These are phyloP conservation scores for Gymnocephalus cernua DNA, from an alignment of 2,113 vertebrate genomes.

Conservation along the genomic window DNA sequence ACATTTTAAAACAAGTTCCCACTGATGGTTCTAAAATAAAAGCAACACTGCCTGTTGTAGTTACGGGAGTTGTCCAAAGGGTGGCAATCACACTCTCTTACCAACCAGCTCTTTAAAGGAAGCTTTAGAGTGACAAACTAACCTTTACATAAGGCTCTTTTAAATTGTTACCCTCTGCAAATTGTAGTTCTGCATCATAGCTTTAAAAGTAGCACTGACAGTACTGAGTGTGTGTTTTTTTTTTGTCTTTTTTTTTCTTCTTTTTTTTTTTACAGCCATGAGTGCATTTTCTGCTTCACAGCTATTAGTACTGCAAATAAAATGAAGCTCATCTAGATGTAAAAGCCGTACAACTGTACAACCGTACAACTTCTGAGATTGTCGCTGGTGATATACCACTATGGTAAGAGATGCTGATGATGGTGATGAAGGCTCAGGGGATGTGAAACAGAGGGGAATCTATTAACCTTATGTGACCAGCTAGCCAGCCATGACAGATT, in stretches of 20 bases:
- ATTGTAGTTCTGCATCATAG: constrained; percentile 57
- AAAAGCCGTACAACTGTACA: neutral
- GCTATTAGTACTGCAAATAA: constrained; percentile 33
- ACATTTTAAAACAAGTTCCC: neutral
- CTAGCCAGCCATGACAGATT: constrained; percentile 78
- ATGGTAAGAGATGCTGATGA: constrained; percentile 59
- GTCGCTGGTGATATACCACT: constrained; percentile 39
- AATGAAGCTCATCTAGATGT: constrained; percentile 40
- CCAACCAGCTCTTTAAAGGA: neutral
- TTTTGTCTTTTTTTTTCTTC: neutral
- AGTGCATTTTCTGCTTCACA: constrained; percentile 32
- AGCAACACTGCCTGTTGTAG: constrained; percentile 7
- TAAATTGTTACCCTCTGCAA: constrained; percentile 59
- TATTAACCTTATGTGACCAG: constrained; percentile 80
- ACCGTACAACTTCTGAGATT: constrained; percentile 23
- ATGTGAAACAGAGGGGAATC: constrained; percentile 69
- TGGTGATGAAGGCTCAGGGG: constrained; percentile 54
- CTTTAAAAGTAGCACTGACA: constrained; percentile 44
- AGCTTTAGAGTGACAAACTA: constrained; percentile 46
- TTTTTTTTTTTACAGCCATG: neutral
- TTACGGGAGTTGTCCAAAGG: constrained; percentile 46
- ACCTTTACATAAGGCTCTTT: constrained; percentile 52
- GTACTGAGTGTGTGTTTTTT: neutral
- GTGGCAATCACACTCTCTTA: constrained; percentile 69
- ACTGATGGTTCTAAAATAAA: no score